A percentile compares a stretch with the other conserved stretches of the same genome.
Evolutionary conservation across 1,140 invertebrate species (phyloP).

Genomic region (Heliconius himera): DNA sequence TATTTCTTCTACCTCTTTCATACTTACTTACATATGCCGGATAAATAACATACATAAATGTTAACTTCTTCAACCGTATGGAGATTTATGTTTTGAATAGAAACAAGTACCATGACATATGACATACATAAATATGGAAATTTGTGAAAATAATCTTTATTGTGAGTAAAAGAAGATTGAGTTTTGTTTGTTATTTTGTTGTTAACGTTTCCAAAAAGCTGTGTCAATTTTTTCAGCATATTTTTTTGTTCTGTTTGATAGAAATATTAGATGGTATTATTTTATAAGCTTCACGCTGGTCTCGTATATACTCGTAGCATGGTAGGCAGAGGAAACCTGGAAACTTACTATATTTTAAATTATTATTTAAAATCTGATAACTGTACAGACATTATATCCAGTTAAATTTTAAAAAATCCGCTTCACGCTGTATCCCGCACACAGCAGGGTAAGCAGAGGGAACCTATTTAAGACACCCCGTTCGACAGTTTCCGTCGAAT

Average conservation of each 20-base stretch:
- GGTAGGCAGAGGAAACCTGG: no score
- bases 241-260: not conserved
- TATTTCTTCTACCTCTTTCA: not conserved
- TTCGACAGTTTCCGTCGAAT: no score
- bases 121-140: not conserved
- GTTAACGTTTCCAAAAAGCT: not conserved
- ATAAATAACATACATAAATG: slow-evolving; percentile 4
- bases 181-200: not conserved
- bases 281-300: not conserved
- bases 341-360: no score
- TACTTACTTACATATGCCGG: not conserved
- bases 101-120: slow-evolving; percentile 9
- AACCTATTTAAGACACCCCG: no score
- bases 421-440: no score
- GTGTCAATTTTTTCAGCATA: not conserved
- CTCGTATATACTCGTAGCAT: no score
- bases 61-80: slow-evolving; percentile 7
- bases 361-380: no score
- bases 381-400: no score
- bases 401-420: no score
- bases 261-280: not conserved
- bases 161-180: not conserved
- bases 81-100: slow-evolving; percentile 26
- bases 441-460: no score
- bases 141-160: not conserved